These are phyloP conservation scores for Drosophila algonquin DNA, from an alignment of 2,888 invertebrate species.

Conservation along the genomic window DNA sequence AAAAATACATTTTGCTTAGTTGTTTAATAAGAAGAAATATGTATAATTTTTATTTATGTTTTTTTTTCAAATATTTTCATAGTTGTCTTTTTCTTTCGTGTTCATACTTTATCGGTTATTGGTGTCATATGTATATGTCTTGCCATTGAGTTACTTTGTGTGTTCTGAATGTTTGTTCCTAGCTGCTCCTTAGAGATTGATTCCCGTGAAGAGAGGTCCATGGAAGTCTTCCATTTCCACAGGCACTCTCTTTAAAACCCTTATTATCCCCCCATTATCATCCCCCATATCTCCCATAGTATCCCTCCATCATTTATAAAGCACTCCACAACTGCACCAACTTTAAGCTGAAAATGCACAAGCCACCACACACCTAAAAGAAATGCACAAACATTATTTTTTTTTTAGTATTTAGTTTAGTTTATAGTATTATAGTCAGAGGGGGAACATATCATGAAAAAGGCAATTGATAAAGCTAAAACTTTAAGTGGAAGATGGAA, in stretches of 20 bases:
- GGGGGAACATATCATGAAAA: background rate
- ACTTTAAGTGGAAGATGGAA: no score
- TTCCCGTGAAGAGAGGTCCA: background rate
- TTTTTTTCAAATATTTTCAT: slow-evolving; percentile 3
- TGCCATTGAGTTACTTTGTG: slow-evolving; percentile 26
- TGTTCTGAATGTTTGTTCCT: slow-evolving; percentile 45
- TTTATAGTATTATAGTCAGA: background rate
- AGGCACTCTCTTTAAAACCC: background rate
- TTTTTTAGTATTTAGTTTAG: background rate
- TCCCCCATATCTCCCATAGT: slow-evolving; percentile 25
- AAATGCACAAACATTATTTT: slow-evolving; percentile 11
- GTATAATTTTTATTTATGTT: slow-evolving; percentile 10
- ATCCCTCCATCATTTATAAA: slow-evolving; percentile 20
- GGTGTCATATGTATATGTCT: slow-evolving; percentile 46
- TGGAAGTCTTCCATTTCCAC: background rate
- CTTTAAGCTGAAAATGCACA: slow-evolving; percentile 29
- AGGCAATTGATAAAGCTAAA: no score
- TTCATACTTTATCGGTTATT: slow-evolving; percentile 29
- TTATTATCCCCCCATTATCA: background rate
- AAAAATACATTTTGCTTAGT: slow-evolving; percentile 63
- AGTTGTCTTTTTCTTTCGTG: slow-evolving; percentile 27
- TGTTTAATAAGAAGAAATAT: slow-evolving; percentile 46
- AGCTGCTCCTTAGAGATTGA: slow-evolving; percentile 28
- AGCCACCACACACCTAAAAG: slow-evolving; percentile 35
- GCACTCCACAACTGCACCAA: slow-evolving; percentile 33